Base-by-base conservation (phyloP, 2,113 vertebrate species). In the Scytalopus superciliaris region DNA sequence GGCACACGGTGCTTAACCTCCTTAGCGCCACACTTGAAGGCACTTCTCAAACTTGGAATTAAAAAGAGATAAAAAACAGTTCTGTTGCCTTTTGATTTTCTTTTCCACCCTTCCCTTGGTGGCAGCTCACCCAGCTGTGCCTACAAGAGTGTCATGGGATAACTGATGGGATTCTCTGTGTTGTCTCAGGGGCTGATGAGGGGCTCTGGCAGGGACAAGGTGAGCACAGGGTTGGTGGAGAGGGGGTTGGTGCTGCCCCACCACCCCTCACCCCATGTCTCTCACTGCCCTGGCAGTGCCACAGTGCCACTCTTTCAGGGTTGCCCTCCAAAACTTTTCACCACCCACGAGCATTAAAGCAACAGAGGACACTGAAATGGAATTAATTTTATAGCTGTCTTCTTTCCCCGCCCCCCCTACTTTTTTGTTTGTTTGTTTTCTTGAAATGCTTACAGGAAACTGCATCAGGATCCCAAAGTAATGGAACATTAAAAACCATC, bases 361-460 rank as follows among this genome's bases (percentile, higher is more conserved):
- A 73, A 60, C 4, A 15, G 10, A 50, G 11, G 13, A 84, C 7
- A 55, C 16, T 30, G 30, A 77, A 75, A 73, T 39, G 2, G 7
- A 84, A 87, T 56, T 14, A 52, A 30, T 64, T 78, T 86, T 91
- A 74, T 60, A 74, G 13, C 28, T 53, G 39, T 2, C 9, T 4
- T 0, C 1, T 2, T 2, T 28, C 24, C 15, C 5, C 40, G 10
- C 10, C 40, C 40, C 40, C 40, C 40, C 40, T 42, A 42, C 40
- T 6, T 3, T 6, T 2, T 13, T 19, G 44, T 45, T 45, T 45
- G 44, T 25, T 18, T 15, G 22, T 10, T 19, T 6, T 10, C 4
- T 69, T 63, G 12, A 87, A 89, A 68, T 78, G 9, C 27, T 95
- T 89, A 67, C 17, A 72, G 69, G 23, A 91, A 94, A 63, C 73